Conservation (phyloP, 2,113 vertebrate species). For the Epinephelus fuscoguttatus region DNA sequence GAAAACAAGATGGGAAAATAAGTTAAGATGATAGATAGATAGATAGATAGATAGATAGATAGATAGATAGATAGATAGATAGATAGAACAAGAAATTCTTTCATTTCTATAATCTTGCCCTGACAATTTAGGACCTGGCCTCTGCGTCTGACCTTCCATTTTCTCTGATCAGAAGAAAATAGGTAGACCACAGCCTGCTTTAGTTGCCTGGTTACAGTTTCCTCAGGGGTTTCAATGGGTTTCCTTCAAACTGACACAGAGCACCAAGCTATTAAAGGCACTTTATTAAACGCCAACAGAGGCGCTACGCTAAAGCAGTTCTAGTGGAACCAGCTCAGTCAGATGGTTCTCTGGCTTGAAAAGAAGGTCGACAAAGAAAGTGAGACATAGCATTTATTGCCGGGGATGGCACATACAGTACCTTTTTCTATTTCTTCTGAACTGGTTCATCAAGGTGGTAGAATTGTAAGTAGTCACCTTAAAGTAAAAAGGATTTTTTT, state of each 20-base stretch:
- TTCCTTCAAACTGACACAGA: constrained; percentile 54
- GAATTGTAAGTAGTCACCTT: not conserved
- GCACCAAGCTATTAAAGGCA: constrained; percentile 52
- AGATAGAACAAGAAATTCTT: not conserved
- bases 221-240: constrained; percentile 52
- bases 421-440: not conserved
- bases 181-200: constrained; percentile 26
- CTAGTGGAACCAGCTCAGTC: not conserved
- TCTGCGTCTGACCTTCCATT: constrained; percentile 49
- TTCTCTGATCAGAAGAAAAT: constrained; percentile 44
- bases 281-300: constrained; percentile 56
- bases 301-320: constrained; percentile 1
- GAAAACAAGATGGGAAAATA: not conserved
- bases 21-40: not conserved
- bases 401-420: not conserved
- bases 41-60: constrained; percentile 1
- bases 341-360: not conserved
- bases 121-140: constrained; percentile 42
- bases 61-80: not conserved
- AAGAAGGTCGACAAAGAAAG: not conserved
- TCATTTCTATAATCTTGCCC: not conserved
- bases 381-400: not conserved
- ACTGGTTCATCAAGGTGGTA: not conserved
- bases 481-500: not conserved
- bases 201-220: constrained; percentile 74